Evolutionary conservation across 2,888 invertebrate genomes (phyloP), one percentile per base, ranked within the genome.

Genomic region (Drepanosiphum platanoidis): DNA sequence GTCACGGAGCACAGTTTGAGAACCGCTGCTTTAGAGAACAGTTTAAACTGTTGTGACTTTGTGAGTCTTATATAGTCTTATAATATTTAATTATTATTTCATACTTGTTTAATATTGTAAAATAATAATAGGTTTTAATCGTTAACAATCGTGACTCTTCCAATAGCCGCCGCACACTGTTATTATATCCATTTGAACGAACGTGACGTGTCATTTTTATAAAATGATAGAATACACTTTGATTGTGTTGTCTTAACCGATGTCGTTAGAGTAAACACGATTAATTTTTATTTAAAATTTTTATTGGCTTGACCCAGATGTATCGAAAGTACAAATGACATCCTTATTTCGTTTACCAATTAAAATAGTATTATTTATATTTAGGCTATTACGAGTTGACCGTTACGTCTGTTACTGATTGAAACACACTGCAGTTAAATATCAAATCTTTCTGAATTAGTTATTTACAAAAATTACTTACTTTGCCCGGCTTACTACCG

Each of bases 201-300:
- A 5, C 7, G 34, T 34, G 66, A 66, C 66, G 18, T 66, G 13
- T 66, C 66, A 32, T 15, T 66, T 66, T 66, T 34, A 66, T 0
- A 66, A 30, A 32, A 58, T 58, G n/a, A 58, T n/a, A 58, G n/a
- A 18, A n/a, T n/a, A 58, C n/a, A 42, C n/a, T 27, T 61, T 61
- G 61, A 61, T 61, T 61, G 61, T 61, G 61, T 61, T 61, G 61
- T 61, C 61, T 61, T 61, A 27, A 22, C 22, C n/a, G n/a, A 27
- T n/a, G n/a, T 61, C 27, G n/a, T 61, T 42, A 42, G 1, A 61
- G 9, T 27, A 52, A 11, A 66, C 34, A 32, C 1, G 15, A 66
- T 66, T 18, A 66, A 18, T 32, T 66, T 32, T 30, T 64, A 15
- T 22, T 66, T 32, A 1, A 32, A 66, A 66, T 15, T 15, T 30